Conservation (phyloP, 2,888 invertebrate species). For the Serripes groenlandicus region DNA sequence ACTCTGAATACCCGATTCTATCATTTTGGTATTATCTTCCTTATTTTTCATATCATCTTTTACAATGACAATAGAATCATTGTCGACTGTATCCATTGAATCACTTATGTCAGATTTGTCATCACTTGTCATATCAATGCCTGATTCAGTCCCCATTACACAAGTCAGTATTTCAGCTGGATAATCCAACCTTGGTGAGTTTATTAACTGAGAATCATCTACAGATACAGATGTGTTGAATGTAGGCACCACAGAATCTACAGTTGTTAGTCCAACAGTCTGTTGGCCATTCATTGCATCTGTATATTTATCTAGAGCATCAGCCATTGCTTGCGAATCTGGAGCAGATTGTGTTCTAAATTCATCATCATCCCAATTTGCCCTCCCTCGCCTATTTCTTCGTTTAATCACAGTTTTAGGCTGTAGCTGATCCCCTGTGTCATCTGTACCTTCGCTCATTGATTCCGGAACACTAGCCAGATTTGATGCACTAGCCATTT, state of each 20-base stretch:
- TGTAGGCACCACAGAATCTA: conserved; percentile 5
- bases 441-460: conserved; percentile 69
- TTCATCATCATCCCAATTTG: conserved; percentile 69
- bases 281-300: conserved; percentile 40
- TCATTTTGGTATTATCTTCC: neutral
- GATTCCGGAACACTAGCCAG: conserved; percentile 82
- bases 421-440: conserved; percentile 20
- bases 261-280: neutral
- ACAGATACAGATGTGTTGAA: conserved; percentile 48
- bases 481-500: conserved; percentile 77
- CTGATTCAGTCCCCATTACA: conserved; percentile 14
- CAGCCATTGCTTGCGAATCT: conserved; percentile 71
- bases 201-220: conserved; percentile 42
- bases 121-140: conserved; percentile 31
- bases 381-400: conserved; percentile 67
- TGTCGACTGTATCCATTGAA: conserved; percentile 1
- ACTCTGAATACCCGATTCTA: neutral
- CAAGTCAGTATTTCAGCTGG: neutral
- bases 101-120: conserved; percentile 18
- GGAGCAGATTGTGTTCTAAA: conserved; percentile 78
- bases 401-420: conserved; percentile 62
- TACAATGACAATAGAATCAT: conserved; percentile 6
- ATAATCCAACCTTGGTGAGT: neutral
- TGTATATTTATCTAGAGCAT: conserved; percentile 73
- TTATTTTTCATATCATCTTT: conserved; percentile 1